phyloP scores from a whole-genome alignment of 2,797 vertebrate genomes.

The Danio aesculapii region DNA sequence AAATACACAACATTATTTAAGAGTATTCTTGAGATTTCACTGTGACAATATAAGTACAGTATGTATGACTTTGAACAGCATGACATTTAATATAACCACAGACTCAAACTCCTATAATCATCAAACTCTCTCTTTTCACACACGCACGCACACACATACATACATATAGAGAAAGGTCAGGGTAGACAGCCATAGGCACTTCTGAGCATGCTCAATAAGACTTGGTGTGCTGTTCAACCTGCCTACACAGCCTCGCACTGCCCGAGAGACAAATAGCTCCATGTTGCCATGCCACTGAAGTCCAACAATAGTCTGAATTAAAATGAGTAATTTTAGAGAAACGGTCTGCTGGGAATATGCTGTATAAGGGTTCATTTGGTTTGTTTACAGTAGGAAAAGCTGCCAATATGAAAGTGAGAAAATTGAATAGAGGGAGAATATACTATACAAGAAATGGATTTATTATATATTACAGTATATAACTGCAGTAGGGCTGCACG shows the following conservation, averaged over 20 bases:
- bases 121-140: not conserved
- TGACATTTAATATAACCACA: not conserved
- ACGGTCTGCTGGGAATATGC: not conserved
- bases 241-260: not conserved
- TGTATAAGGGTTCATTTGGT: not conserved
- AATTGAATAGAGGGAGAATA: too few species aligned
- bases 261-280: not conserved
- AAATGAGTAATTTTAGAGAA: not conserved
- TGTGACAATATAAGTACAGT: not conserved
- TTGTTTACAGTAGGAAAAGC: not conserved
- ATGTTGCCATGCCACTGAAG: conserved; percentile 2
- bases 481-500: too few species aligned
- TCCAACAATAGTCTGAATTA: conserved; percentile 19
- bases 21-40: not conserved
- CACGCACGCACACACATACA: not conserved
- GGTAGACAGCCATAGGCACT: not conserved
- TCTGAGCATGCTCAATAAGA: conserved; percentile 5
- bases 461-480: too few species aligned
- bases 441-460: too few species aligned
- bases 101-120: not conserved
- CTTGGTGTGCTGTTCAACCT: not conserved
- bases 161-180: not conserved
- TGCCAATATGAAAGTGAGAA: not conserved
- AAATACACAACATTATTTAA: conserved; percentile 35
- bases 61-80: not conserved